Evolutionary conservation across 2,797 vertebrate genomes (phyloP), one percentile per base, ranked within the genome.

Genomic region (Schizopygopsis pylzovi): DNA sequence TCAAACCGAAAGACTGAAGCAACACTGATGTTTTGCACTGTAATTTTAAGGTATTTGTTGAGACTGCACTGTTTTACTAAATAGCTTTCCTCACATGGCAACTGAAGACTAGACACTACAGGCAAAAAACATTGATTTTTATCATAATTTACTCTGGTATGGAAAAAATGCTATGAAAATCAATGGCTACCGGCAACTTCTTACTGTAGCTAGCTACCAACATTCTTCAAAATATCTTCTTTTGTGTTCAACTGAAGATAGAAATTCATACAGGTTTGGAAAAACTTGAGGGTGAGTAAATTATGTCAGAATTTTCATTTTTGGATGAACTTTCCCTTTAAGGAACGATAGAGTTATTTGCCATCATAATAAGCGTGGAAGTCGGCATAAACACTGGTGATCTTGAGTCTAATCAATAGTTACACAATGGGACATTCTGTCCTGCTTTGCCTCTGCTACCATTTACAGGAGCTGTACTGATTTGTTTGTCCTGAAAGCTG

Each of bases 341-440:
- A 67, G 28, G 63, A 18, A 8, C 1, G 7, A 9, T 28, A 1
- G 22, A 59, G 63, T 67, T 67, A 70, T 75, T 82, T 71, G 1
- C 18, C 16, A 56, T 43, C 59, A 73, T 84, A 87, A 84, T 47
- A 37, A 79, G 61, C 39, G 75, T 1, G n/a, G 28, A 41, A 71
- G 43, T 37, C 54, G 6, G 11, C 4, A 73, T 49, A 16, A 67
- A 75, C 73, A 79, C 4, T 1, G 25, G n/a, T 61, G 61, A 89
- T 86, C 49, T 76, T n/a, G 37, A 88, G 76, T 85, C 71, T 15
- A 88, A 92, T 91, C 89, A 87, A 90, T 91, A 88, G 20, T 20
- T 28, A 52, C 70, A 59, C 6, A 61, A 52, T 63, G 18, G 45
- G 22, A 56, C 52, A 49, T 37, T 77, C 49, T 82, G 18, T 72